phyloP scores from a whole-genome alignment of 1,140 invertebrate species.

The Sitophilus oryzae region DNA sequence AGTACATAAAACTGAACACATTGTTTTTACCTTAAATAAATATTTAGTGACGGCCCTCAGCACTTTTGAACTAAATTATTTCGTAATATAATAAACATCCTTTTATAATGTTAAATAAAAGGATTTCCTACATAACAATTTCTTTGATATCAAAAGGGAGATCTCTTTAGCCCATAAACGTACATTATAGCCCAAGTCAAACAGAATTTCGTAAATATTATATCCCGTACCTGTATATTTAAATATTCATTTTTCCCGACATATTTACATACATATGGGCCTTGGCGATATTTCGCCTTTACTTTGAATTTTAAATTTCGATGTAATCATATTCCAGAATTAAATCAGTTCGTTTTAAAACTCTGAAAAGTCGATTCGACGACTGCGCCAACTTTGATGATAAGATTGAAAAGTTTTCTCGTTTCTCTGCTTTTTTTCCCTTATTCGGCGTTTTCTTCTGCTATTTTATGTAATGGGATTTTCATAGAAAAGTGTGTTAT shows the following conservation, averaged over 20 bases:
- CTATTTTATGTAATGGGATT: constrained; percentile 15
- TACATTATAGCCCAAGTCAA: constrained; percentile 18
- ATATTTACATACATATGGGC: constrained; percentile 45
- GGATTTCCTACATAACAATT: no score
- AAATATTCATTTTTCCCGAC: constrained; percentile 44
- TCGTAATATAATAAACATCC: no score
- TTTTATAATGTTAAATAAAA: no score
- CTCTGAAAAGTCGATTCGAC: constrained; percentile 37
- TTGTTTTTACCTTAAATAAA: no score
- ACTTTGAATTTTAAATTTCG: constrained; percentile 46
- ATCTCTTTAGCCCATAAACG: constrained; percentile 16
- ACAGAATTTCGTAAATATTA: constrained; percentile 23
- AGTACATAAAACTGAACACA: no score
- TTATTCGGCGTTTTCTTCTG: constrained; percentile 13
- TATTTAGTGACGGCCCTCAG: no score
- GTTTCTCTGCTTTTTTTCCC: constrained; percentile 22
- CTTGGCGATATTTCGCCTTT: constrained; percentile 42
- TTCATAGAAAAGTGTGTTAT: constrained; percentile 4
- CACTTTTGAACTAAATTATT: no score
- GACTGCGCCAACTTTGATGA: constrained; percentile 38
- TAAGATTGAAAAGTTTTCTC: constrained; percentile 41
- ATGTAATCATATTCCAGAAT: constrained; percentile 46
- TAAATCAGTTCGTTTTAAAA: constrained; percentile 45
- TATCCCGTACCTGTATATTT: constrained; percentile 33
- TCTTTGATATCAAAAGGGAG: not conserved